Evolutionary conservation across 2,113 vertebrate species (phyloP).

Genomic region (Ageneiosus marmoratus): DNA sequence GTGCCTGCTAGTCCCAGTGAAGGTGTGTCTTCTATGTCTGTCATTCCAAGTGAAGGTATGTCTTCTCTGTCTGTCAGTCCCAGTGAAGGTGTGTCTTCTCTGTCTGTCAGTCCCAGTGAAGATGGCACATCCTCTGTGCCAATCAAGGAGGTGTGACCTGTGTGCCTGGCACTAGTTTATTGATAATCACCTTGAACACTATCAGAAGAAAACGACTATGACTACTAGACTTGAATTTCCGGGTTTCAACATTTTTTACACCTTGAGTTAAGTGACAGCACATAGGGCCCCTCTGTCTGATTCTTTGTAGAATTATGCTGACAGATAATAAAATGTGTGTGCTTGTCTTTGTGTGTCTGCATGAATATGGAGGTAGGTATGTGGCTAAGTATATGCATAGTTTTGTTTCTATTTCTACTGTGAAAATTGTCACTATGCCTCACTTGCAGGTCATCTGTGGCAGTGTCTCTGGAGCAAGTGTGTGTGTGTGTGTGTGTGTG

Average conservation of each 20-base stretch:
- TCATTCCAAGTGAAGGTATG: background rate
- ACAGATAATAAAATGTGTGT: constrained; percentile 9
- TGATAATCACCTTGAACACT: background rate
- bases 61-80: background rate
- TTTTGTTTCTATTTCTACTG: constrained; percentile 46
- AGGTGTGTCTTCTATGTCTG: background rate
- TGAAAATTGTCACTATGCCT: constrained; percentile 31
- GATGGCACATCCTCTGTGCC: too few species aligned
- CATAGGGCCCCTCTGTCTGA: background rate
- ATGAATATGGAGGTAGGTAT: background rate
- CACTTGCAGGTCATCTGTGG: constrained; percentile 62
- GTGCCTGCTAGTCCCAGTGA: background rate
- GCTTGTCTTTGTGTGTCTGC: constrained; percentile 5
- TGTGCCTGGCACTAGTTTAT: too few species aligned
- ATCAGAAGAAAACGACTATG: background rate
- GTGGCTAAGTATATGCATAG: constrained; percentile 1
- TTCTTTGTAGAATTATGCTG: background rate
- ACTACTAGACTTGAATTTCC: background rate
- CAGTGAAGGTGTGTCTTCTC: background rate
- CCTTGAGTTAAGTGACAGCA: background rate
- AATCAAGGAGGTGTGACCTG: background rate
- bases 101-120: too few species aligned
- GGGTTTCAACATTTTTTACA: background rate
- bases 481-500: background rate
- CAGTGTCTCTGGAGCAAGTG: constrained; percentile 13